phyloP scores from a whole-genome alignment of 2,113 vertebrate genomes.

The Edolisoma coerulescens region DNA sequence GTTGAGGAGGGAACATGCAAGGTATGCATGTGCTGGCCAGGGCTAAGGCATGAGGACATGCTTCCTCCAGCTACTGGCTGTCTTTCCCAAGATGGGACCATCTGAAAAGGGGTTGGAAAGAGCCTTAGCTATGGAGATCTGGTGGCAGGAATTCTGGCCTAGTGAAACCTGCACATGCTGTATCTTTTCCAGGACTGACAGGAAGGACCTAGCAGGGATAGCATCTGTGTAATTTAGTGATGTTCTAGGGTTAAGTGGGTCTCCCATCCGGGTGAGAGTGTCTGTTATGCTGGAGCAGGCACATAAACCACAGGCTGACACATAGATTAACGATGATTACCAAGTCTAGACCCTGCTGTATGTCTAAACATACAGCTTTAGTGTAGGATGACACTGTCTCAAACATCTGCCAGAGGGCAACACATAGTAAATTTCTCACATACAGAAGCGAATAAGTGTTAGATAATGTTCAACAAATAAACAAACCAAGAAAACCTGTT shows the following conservation, averaged over 20 bases:
- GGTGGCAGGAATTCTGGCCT: not conserved
- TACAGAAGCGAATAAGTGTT: not conserved
- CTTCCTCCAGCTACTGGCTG: not conserved
- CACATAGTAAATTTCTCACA: constrained; percentile 29
- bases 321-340: constrained; percentile 26
- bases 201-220: not conserved
- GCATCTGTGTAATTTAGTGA: not conserved
- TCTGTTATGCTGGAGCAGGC: not conserved
- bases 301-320: constrained; percentile 45
- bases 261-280: constrained; percentile 1
- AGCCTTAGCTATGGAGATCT: not conserved
- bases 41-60: not conserved
- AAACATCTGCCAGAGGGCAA: constrained; percentile 41
- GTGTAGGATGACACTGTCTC: constrained; percentile 31
- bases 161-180: not conserved
- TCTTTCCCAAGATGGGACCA: not conserved
- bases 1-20: not conserved
- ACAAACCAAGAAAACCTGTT: constrained; percentile 35
- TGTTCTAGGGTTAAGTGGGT: not conserved
- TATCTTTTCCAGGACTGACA: constrained; percentile 8
- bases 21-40: not conserved
- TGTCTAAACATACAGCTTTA: constrained; percentile 31
- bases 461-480: constrained; percentile 36
- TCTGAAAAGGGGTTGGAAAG: not conserved
- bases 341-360: not conserved